Evolutionary conservation across 2,797 vertebrate species (phyloP).

Genomic region (Liasis olivaceus): DNA sequence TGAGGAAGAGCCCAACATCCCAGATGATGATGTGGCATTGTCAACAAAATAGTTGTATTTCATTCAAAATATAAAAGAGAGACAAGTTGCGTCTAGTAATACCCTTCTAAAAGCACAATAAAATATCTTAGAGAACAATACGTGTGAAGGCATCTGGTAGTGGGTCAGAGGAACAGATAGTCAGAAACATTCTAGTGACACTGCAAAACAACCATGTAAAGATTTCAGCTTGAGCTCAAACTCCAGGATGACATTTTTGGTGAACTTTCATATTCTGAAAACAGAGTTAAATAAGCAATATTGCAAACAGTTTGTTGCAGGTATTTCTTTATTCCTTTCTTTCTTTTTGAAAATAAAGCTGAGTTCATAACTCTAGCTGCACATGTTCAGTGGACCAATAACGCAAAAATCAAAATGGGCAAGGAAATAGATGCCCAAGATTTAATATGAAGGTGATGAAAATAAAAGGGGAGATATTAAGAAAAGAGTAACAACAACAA

Average conservation of each 20-base stretch:
- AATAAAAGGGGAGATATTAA: conserved; percentile 10
- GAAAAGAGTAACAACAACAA: background rate
- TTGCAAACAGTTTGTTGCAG: background rate
- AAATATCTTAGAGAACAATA: background rate
- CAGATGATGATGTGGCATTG: background rate
- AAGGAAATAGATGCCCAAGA: conserved; percentile 11
- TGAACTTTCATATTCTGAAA: background rate
- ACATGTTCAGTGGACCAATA: conserved; percentile 11
- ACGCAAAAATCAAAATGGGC: conserved; percentile 12
- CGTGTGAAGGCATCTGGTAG: background rate
- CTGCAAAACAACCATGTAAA: background rate
- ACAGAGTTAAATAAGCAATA: conserved; percentile 12
- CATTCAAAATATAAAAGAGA: background rate
- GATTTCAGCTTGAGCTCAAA: background rate
- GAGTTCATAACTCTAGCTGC: background rate
- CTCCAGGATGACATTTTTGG: background rate
- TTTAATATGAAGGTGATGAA: conserved; percentile 33
- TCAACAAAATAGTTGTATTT: background rate
- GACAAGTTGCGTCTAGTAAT: background rate
- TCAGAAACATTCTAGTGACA: background rate
- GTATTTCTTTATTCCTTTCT: background rate
- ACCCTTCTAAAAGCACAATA: background rate
- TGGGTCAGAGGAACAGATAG: background rate
- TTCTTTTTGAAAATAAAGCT: conserved; percentile 6
- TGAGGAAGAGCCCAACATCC: background rate